phyloP scores from a whole-genome alignment of 2,888 invertebrate species.

The Tanytarsus gracilentus region DNA sequence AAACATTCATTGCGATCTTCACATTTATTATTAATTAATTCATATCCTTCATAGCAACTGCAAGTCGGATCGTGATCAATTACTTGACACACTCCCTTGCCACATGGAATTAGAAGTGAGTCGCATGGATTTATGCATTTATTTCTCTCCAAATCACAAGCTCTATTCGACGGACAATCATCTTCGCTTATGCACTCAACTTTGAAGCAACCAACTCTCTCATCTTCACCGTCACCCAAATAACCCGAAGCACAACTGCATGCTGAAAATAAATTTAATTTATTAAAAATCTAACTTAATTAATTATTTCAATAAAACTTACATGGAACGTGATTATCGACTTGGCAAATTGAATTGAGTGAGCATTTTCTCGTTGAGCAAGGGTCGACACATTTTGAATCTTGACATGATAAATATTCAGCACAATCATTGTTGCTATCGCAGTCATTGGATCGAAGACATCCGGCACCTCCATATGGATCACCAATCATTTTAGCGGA shows the following conservation, averaged over 20 bases:
- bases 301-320: neutral
- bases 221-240: slow-evolving; percentile 70
- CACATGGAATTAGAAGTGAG: slow-evolving; percentile 60
- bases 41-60: slow-evolving; percentile 65
- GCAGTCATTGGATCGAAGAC: slow-evolving; percentile 68
- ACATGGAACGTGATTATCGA: slow-evolving; percentile 52
- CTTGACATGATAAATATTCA: slow-evolving; percentile 63
- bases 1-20: slow-evolving; percentile 74
- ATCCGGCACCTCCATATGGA: slow-evolving; percentile 61
- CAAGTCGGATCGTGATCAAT: slow-evolving; percentile 64
- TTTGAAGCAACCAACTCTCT: slow-evolving; percentile 72
- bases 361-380: slow-evolving; percentile 67
- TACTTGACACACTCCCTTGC: slow-evolving; percentile 69
- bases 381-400: slow-evolving; percentile 72
- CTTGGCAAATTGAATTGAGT: slow-evolving; percentile 64
- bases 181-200: slow-evolving; percentile 73
- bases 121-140: slow-evolving; percentile 81
- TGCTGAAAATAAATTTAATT: slow-evolving; percentile 39
- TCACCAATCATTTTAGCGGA: slow-evolving; percentile 71
- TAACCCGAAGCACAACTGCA: slow-evolving; percentile 74
- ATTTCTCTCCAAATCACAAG: slow-evolving; percentile 64
- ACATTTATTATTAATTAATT: slow-evolving; percentile 57
- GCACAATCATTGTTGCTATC: slow-evolving; percentile 63
- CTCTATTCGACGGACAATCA: slow-evolving; percentile 66
- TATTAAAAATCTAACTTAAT: slow-evolving; percentile 30